Percentiles rank a stretch among this genome's conserved stretches.
These are phyloP conservation scores for Sphenodon punctatus DNA, from an alignment of 2,797 vertebrate species.

Conservation along the genomic window DNA sequence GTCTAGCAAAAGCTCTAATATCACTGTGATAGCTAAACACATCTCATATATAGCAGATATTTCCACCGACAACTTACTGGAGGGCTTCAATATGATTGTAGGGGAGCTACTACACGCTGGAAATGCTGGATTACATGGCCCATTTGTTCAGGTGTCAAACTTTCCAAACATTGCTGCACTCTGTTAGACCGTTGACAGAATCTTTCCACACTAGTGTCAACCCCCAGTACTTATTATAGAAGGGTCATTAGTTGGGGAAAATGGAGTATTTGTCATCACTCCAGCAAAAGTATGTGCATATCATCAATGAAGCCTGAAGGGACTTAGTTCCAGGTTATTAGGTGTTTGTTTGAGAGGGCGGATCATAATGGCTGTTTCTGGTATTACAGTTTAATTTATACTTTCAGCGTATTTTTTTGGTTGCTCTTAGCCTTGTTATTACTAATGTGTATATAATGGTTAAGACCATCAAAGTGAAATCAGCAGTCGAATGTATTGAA, in stretches of 20 bases:
- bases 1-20: neutral
- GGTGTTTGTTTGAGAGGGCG: slow-evolving; percentile 58
- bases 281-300: slow-evolving; percentile 51
- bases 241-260: slow-evolving; percentile 64
- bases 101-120: neutral
- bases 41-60: neutral
- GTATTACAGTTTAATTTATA: slow-evolving; percentile 45
- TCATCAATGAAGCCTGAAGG: slow-evolving; percentile 62
- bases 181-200: slow-evolving; percentile 51
- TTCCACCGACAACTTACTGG: neutral
- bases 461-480: slow-evolving; percentile 6
- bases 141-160: slow-evolving; percentile 30
- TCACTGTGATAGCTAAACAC: neutral
- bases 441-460: slow-evolving; percentile 28
- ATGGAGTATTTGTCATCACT: slow-evolving; percentile 59
- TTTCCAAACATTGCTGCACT: slow-evolving; percentile 47
- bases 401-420: slow-evolving; percentile 38
- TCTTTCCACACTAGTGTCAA: slow-evolving; percentile 55
- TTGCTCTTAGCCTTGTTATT: slow-evolving; percentile 31
- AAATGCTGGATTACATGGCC: slow-evolving; percentile 36
- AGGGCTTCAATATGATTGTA: neutral
- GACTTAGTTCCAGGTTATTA: slow-evolving; percentile 71
- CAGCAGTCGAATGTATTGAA: neutral
- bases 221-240: slow-evolving; percentile 37
- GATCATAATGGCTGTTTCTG: slow-evolving; percentile 38